Percentiles rank a stretch among this genome's conserved stretches.
phyloP scores from a whole-genome alignment of 1,140 invertebrate species.

The Vanessa atalanta region DNA sequence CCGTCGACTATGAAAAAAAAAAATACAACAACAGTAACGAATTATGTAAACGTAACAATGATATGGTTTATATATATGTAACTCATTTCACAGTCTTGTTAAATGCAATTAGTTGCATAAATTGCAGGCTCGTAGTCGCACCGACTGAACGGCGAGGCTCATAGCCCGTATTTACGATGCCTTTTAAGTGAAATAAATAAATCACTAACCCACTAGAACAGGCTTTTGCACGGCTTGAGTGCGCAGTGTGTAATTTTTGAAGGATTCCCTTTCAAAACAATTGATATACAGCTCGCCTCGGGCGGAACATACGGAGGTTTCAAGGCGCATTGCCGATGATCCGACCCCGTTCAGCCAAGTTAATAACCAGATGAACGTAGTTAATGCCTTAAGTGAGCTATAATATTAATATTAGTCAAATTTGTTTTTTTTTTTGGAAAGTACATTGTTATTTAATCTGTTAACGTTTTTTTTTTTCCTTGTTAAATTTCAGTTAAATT shows the following conservation, averaged over 20 bases:
- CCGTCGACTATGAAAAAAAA: too few species aligned
- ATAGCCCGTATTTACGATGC: conserved; percentile 53
- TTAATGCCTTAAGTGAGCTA: conserved; percentile 28
- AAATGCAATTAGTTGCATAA: conserved; percentile 37
- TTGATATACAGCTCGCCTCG: conserved; percentile 60
- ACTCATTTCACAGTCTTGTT: conserved; percentile 23
- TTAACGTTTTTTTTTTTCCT: neutral
- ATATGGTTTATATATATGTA: conserved; percentile 7
- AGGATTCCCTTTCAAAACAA: conserved; percentile 58
- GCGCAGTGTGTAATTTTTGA: conserved; percentile 65
- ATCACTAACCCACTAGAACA: conserved; percentile 57
- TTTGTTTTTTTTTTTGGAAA: too few species aligned
- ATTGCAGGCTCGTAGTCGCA: conserved; percentile 26
- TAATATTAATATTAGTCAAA: neutral
- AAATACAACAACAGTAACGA: too few species aligned
- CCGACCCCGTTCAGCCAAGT: conserved; percentile 20
- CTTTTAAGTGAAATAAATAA: conserved; percentile 74
- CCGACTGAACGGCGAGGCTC: conserved; percentile 13
- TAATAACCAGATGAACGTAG: conserved; percentile 25
- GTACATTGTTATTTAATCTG: too few species aligned
- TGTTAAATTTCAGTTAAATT: neutral
- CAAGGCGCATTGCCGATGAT: conserved; percentile 50
- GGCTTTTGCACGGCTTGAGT: conserved; percentile 46
- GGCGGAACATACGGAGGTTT: conserved; percentile 46
- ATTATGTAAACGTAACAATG: conserved; percentile 2